Evolutionary conservation across 2,888 invertebrate species (phyloP).

Genomic region (Furcula furcula): DNA sequence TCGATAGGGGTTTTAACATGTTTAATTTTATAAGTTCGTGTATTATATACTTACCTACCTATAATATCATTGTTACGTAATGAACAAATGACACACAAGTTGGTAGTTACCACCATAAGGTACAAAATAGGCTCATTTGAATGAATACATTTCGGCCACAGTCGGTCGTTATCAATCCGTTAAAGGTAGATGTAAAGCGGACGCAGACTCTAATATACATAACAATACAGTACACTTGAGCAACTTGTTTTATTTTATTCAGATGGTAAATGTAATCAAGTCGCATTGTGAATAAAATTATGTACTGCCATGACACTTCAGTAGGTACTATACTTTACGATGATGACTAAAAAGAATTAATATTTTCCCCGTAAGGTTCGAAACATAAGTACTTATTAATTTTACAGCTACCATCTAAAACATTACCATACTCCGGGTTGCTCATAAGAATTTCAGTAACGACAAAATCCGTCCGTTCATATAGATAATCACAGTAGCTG

Average conservation of each 20-base stretch:
- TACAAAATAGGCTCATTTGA: conserved; percentile 16
- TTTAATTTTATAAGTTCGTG: too few relatives aligned
- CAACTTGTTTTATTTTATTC: conserved; percentile 46
- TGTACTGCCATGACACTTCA: too few relatives aligned
- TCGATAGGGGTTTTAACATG: too few relatives aligned
- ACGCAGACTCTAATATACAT: conserved; percentile 37
- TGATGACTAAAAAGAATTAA: too few relatives aligned
- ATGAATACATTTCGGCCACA: conserved; percentile 27
- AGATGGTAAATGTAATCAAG: conserved; percentile 50
- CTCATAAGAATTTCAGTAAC: too few relatives aligned
- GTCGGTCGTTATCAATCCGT: conserved; percentile 20
- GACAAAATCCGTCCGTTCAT: too few relatives aligned
- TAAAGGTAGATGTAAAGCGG: conserved; percentile 10
- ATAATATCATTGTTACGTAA: conserved; percentile 1
- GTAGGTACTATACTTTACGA: too few relatives aligned
- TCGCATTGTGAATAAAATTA: conserved; percentile 42
- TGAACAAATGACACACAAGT: conserved; percentile 7
- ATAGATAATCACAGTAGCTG: too few relatives aligned
- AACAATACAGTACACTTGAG: conserved; percentile 50
- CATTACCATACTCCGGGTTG: too few relatives aligned
- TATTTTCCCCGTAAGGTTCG: too few relatives aligned
- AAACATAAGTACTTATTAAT: too few relatives aligned
- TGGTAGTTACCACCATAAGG: conserved; percentile 24
- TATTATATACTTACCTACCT: neutral
- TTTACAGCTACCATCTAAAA: too few relatives aligned